Conservation (phyloP, 2,888 invertebrate genomes). For the Prenolepis imparis region DNA sequence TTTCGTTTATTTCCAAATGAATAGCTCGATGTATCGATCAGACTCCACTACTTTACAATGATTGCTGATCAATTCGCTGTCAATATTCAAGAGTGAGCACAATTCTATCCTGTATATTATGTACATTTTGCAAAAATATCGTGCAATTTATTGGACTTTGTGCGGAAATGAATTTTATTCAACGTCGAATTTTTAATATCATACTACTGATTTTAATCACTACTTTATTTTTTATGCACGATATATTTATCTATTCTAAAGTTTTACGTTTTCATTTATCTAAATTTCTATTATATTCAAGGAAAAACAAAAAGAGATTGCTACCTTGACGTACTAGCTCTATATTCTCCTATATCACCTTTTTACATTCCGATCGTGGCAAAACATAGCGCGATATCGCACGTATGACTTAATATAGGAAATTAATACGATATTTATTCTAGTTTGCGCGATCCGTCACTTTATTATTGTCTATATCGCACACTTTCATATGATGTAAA, state of each 20-base stretch:
- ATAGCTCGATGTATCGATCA: neutral
- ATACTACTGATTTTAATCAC: neutral
- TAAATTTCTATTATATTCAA: neutral
- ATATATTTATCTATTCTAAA: neutral
- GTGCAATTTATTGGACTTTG: constrained; percentile 1
- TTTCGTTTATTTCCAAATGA: neutral
- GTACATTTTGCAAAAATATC: constrained; percentile 8
- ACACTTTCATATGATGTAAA: neutral
- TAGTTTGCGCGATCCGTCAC: constrained; percentile 6
- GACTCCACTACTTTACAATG: constrained; percentile 6
- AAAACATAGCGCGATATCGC: neutral
- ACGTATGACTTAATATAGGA: neutral
- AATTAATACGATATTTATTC: constrained; percentile 36
- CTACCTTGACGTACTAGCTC: constrained; percentile 1
- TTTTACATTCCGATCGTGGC: neutral
- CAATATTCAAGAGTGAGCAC: neutral
- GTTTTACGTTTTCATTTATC: neutral
- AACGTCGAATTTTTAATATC: neutral
- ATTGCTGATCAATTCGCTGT: constrained; percentile 14
- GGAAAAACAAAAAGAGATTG: neutral
- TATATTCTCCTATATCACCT: constrained; percentile 20
- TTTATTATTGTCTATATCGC: constrained; percentile 1
- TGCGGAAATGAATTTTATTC: neutral
- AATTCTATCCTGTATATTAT: constrained; percentile 1
- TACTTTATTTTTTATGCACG: neutral